Conservation (phyloP, 2,797 vertebrate species). For the Micropoecilia bifurca region DNA sequence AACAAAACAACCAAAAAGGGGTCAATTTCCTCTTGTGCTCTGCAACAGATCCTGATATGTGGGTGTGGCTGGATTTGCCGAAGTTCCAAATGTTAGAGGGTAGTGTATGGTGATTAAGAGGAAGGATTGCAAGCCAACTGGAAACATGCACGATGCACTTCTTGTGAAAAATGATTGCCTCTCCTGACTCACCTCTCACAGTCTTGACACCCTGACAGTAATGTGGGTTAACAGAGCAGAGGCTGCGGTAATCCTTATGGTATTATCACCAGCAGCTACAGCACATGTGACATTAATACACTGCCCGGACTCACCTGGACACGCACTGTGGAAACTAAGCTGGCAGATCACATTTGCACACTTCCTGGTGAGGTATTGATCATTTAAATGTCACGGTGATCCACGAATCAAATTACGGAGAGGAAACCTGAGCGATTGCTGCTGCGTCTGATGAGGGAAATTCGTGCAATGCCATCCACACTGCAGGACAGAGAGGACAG, state of each 20-base stretch:
- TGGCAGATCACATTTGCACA: conserved; percentile 17
- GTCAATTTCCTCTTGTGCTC: conserved; percentile 39
- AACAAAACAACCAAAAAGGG: conserved; percentile 10
- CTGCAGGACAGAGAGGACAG: conserved; percentile 47
- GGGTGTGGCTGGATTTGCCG: conserved; percentile 68
- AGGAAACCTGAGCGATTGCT: conserved; percentile 24
- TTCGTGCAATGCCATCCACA: conserved; percentile 36
- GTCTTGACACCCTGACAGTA: conserved; percentile 39
- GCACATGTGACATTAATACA: conserved; percentile 53
- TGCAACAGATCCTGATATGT: conserved; percentile 46
- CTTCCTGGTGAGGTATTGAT: neutral
- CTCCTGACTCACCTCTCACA: conserved; percentile 32
- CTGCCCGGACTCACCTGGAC: conserved; percentile 57
- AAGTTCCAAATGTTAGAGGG: conserved; percentile 42
- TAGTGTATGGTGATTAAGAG: conserved; percentile 25
- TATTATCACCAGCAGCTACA: conserved; percentile 37
- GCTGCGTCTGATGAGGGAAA: conserved; percentile 38
- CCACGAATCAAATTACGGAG: conserved; percentile 8
- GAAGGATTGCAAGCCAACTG: conserved; percentile 30
- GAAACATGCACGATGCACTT: conserved; percentile 30
- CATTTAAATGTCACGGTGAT: conserved; percentile 35
- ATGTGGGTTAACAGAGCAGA: conserved; percentile 75
- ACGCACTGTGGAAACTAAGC: conserved; percentile 28
- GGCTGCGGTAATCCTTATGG: conserved; percentile 67
- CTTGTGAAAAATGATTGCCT: conserved; percentile 6